A percentile compares a stretch with the other conserved stretches of the same genome.
Conservation (phyloP, 2,888 invertebrate genomes). For the Zeuzera pyrina region DNA sequence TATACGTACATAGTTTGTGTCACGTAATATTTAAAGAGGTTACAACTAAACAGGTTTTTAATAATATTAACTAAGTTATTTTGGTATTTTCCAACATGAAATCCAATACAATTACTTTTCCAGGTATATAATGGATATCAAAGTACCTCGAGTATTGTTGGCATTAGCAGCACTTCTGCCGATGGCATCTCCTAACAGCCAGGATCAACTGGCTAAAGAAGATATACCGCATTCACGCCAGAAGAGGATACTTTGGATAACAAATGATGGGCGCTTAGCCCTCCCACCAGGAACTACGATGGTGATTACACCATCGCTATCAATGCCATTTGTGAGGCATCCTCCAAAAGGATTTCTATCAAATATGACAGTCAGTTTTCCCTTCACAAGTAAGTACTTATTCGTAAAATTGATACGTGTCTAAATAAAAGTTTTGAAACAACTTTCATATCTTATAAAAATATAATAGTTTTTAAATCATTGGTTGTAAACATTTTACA, state of each 20-base stretch:
- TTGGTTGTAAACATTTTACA: too few species aligned
- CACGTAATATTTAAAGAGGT: neutral
- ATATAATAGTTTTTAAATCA: too few species aligned
- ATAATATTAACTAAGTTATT: neutral
- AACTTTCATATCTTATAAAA: neutral
- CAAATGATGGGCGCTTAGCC: slow-evolving; percentile 87
- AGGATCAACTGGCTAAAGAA: slow-evolving; percentile 45
- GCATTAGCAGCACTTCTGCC: slow-evolving; percentile 57
- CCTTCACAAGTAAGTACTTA: slow-evolving; percentile 86
- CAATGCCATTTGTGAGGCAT: slow-evolving; percentile 87
- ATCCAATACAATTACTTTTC: slow-evolving; percentile 1
- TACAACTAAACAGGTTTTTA: neutral
- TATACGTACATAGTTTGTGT: too few species aligned
- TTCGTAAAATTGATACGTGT: too few species aligned
- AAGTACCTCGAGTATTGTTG: slow-evolving; percentile 53
- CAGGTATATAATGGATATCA: slow-evolving; percentile 57
- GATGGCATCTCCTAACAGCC: slow-evolving; percentile 43
- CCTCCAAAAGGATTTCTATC: slow-evolving; percentile 90
- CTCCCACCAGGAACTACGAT: slow-evolving; percentile 87
- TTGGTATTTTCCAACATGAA: neutral
- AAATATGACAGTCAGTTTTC: slow-evolving; percentile 87
- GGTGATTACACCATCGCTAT: slow-evolving; percentile 84
- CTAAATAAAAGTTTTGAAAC: neutral
- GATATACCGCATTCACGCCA: slow-evolving; percentile 79
- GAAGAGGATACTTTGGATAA: slow-evolving; percentile 88